These are phyloP conservation scores for Drosophila picticornis DNA, from an alignment of 2,888 invertebrate genomes.

Conservation along the genomic window DNA sequence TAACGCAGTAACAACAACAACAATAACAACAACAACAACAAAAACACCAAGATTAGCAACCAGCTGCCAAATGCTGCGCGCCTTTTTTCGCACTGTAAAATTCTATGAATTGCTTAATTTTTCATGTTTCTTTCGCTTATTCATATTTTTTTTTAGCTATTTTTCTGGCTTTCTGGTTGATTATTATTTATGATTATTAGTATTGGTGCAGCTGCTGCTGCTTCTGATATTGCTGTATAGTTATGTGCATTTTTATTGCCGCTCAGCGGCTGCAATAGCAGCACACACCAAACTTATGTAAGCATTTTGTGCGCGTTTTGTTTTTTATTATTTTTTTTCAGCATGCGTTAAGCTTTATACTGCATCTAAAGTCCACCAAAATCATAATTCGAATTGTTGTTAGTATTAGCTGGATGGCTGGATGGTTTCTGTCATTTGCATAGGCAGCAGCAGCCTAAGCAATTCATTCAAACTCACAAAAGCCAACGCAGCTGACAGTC, in stretches of 20 bases:
- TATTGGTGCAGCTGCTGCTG: constrained; percentile 22
- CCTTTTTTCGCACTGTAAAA: constrained; percentile 38
- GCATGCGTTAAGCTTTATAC: constrained; percentile 8
- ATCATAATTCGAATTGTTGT: constrained; percentile 11
- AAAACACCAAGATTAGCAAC: constrained; percentile 22
- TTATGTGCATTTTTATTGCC: constrained; percentile 44
- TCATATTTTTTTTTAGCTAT: constrained; percentile 9
- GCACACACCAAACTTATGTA: constrained; percentile 65
- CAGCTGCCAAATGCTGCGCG: constrained; percentile 50
- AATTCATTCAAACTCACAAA: constrained; percentile 47
- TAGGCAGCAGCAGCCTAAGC: constrained; percentile 19
- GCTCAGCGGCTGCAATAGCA: constrained; percentile 27
- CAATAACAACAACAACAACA: constrained; percentile 20
- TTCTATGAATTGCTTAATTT: constrained; percentile 21
- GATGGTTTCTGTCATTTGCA: constrained; percentile 12
- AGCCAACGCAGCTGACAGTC: constrained; percentile 66
- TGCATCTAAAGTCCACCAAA: constrained; percentile 4
- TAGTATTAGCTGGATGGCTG: constrained; percentile 21
- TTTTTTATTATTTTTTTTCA: constrained; percentile 40
- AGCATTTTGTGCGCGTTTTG: constrained; percentile 71
- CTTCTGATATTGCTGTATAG: constrained; percentile 16
- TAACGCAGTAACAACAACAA: constrained; percentile 43
- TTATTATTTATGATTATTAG: constrained; percentile 9
- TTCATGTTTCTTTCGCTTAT: constrained; percentile 10
- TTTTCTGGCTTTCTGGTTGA: not conserved